Evolutionary conservation across 2,113 vertebrate species (phyloP), one percentile per base, ranked within the genome.

Genomic region (Tretioscincus oriximinensis): DNA sequence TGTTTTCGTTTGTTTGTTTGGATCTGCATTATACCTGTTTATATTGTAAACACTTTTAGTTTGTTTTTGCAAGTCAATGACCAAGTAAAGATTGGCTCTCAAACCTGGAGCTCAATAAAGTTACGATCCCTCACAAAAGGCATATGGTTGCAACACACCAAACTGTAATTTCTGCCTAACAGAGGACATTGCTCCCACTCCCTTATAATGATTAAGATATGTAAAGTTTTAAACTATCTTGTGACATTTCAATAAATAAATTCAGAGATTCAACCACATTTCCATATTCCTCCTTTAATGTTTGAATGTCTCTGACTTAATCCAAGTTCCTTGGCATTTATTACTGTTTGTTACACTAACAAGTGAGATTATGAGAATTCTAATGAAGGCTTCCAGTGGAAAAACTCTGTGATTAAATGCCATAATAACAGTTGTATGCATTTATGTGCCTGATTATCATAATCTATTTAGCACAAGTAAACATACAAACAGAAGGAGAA

Each of bases 381-480:
- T 97, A 98, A 98, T 98, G 96, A 97, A 97, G 96, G 93, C 94
- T 95, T 91, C 91, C 94, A 89, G 94, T 87, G 95, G 80, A 94
- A 95, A 94, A 95, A 95, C 93, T 94, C 93, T 94, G 94, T 95
- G 96, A 97, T 97, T 97, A 96, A 97, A 97, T 95, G 95, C 94
- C 94, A 94, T 96, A 95, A 94, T 96, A 95, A 95, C 95, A 94
- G 94, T 95, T 95, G 94, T 93, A 92, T 94, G 95, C 94, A 95
- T 97, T 97, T 96, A 95, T 96, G 93, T 94, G 91, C 89, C 93
- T 97, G 94, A 97, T 98, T 97, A 97, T 87, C 97, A 97, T 98
- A 97, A 97, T 97, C 97, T 95, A 96, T 97, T 96, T 97, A 97
- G 96, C 93, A 92, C 94, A 93, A 96, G 96, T 96, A 97, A 97